Conservation (phyloP, 2,888 invertebrate genomes). For the Stramonita haemastoma region DNA sequence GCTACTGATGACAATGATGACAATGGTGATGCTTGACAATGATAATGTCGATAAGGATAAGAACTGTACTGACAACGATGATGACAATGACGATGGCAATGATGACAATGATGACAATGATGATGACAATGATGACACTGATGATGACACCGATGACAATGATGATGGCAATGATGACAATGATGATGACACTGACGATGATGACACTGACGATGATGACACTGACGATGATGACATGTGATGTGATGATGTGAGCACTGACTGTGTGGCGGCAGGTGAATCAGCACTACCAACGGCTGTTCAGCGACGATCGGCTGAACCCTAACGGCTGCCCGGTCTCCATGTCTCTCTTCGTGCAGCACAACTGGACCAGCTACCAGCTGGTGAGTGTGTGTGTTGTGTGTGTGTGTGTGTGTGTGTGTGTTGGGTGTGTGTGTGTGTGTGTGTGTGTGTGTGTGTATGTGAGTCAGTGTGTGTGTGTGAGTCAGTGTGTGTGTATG, state of each 20-base stretch:
- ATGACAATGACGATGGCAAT: neutral
- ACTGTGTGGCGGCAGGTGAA: slow-evolving; percentile 26
- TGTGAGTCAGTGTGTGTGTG: slow-evolving; percentile 30
- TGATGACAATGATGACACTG: neutral
- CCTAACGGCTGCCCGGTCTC: slow-evolving; percentile 85
- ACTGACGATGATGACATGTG: slow-evolving; percentile 2
- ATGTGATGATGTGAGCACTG: neutral
- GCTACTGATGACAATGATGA: neutral
- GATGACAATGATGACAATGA: neutral
- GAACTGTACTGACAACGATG: neutral
- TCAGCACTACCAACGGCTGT: slow-evolving; percentile 47
- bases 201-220: neutral
- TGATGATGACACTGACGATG: slow-evolving; percentile 23
- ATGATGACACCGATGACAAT: neutral
- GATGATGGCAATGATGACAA: neutral
- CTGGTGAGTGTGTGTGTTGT: slow-evolving; percentile 79
- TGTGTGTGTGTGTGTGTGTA: neutral
- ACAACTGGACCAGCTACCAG: slow-evolving; percentile 99
- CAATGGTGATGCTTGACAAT: neutral
- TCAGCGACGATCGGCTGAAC: slow-evolving; percentile 78
- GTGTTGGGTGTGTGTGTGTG: neutral
- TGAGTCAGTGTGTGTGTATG: too few relatives aligned
- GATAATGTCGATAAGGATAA: neutral
- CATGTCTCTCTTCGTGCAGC: slow-evolving; percentile 98
- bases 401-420: slow-evolving; percentile 29